These are phyloP conservation scores for Pachliopta kotzebuea DNA, from an alignment of 2,888 invertebrate genomes.

Conservation along the genomic window DNA sequence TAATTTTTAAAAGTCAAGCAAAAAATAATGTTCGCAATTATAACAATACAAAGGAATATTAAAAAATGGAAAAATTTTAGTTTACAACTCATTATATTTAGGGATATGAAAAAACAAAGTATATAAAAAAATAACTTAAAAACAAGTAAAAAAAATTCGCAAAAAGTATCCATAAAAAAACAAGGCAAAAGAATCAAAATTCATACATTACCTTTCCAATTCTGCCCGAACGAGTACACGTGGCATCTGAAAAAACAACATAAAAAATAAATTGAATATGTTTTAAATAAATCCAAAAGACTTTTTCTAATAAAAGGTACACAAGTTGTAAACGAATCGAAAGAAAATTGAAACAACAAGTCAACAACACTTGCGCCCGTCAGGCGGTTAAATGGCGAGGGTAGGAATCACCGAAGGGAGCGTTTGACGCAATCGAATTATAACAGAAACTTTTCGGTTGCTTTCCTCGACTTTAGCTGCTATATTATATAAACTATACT, in stretches of 20 bases:
- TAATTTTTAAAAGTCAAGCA: not conserved
- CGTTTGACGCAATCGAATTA: conserved; percentile 64
- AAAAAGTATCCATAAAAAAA: conserved; percentile 1
- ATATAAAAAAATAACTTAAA: not conserved
- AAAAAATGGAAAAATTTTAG: conserved; percentile 27
- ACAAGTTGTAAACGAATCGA: conserved; percentile 52
- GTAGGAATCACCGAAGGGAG: conserved; percentile 60
- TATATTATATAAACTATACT: conserved; percentile 40
- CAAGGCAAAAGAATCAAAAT: not conserved
- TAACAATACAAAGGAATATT: conserved; percentile 18
- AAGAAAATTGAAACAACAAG: conserved; percentile 70
- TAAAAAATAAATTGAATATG: conserved; percentile 35
- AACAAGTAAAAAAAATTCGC: conserved; percentile 22
- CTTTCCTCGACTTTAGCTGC: conserved; percentile 18
- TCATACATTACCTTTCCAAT: conserved; percentile 48
- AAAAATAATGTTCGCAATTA: conserved; percentile 16
- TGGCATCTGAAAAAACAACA: conserved; percentile 50
- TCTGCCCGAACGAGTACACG: conserved; percentile 24
- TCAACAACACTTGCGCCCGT: conserved; percentile 70
- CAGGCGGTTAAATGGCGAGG: conserved; percentile 53
- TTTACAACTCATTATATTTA: not conserved
- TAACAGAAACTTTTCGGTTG: conserved; percentile 41
- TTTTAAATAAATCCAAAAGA: conserved; percentile 32
- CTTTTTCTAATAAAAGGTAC: conserved; percentile 34
- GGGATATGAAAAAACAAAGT: not conserved